A percentile compares a stretch with the other conserved stretches of the same genome.
Evolutionary conservation across 2,113 vertebrate genomes (phyloP).

Genomic region (Pseudorectes ferrugineus): DNA sequence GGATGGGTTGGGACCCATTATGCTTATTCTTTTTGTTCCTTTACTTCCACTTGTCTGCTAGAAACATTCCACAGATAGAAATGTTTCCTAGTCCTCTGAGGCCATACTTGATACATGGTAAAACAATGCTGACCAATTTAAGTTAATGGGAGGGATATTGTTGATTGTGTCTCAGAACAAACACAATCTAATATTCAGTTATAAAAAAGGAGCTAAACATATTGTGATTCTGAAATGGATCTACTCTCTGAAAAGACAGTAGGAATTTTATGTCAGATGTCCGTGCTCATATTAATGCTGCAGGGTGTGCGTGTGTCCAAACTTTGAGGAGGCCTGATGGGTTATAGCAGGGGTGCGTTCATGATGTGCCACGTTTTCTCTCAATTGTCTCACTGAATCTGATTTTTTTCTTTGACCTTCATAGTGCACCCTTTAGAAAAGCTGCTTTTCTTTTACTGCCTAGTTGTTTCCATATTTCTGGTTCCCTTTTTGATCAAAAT

Average conservation of each 20-base stretch:
- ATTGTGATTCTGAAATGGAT: not conserved
- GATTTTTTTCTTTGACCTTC: not conserved
- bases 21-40: constrained; percentile 36
- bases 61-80: not conserved
- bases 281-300: not conserved
- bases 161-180: not conserved
- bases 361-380: not conserved
- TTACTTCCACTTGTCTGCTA: constrained; percentile 18
- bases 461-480: not conserved
- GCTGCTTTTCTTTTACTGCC: not conserved
- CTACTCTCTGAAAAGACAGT: not conserved
- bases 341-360: not conserved
- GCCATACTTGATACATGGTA: not conserved
- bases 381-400: not conserved
- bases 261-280: not conserved
- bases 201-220: not conserved
- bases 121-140: not conserved
- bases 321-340: not conserved
- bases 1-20: constrained; percentile 25
- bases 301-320: not conserved
- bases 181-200: not conserved
- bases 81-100: not conserved
- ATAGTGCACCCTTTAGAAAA: not conserved
- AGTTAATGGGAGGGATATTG: not conserved
- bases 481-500: not conserved